A percentile compares a stretch with the other conserved stretches of the same genome.
phyloP scores from a whole-genome alignment of 2,888 invertebrate genomes.

The Agonopterix alstromeriana region DNA sequence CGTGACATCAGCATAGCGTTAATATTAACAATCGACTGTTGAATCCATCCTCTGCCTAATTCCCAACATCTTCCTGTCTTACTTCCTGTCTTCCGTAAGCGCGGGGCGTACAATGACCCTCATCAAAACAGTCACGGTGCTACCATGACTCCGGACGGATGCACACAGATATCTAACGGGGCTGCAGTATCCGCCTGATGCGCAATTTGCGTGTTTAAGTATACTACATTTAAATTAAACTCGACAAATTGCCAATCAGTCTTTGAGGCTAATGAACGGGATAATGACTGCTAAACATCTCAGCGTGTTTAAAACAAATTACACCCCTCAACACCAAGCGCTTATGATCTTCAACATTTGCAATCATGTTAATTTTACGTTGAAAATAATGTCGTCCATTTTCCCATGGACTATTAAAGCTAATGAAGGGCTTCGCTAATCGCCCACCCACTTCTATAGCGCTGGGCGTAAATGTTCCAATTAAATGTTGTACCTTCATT shows the following conservation, averaged over 20 bases:
- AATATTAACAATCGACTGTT: too few relatives aligned
- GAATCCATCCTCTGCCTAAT: too few relatives aligned
- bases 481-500: not conserved
- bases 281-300: too few relatives aligned
- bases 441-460: not conserved
- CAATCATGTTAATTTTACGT: too few relatives aligned
- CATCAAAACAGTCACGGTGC: slow-evolving; percentile 14
- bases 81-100: slow-evolving; percentile 26
- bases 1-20: too few relatives aligned
- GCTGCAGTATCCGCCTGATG: slow-evolving; percentile 15
- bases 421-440: slow-evolving; percentile 7
- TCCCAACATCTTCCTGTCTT: slow-evolving; percentile 5
- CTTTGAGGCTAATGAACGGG: too few relatives aligned
- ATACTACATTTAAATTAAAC: too few relatives aligned
- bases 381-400: not conserved
- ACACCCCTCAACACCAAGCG: too few relatives aligned
- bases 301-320: too few relatives aligned
- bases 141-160: slow-evolving; percentile 20
- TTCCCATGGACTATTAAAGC: slow-evolving; percentile 8
- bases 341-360: too few relatives aligned
- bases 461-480: slow-evolving; percentile 2
- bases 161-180: slow-evolving; percentile 28
- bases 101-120: slow-evolving; percentile 26
- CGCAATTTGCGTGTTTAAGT: not conserved
- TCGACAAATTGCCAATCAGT: too few relatives aligned